Percentiles rank a stretch among this genome's conserved stretches.
phyloP scores from a whole-genome alignment of 2,888 invertebrate genomes.

The Trissolcus brochymenae region DNA sequence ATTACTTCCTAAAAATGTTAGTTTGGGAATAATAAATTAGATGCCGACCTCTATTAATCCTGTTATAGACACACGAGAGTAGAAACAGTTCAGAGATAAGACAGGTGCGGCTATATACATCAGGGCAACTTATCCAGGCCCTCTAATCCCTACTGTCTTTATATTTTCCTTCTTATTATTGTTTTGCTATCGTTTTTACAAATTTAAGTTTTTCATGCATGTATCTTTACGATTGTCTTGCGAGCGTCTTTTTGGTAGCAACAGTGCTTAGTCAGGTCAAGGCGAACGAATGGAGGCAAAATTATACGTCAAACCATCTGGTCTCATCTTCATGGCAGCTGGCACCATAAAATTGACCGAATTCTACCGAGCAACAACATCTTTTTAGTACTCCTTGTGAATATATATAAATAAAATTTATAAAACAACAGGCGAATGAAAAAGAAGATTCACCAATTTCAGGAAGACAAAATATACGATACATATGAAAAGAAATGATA shows the following conservation, averaged over 20 bases:
- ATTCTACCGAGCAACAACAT: conserved; percentile 27
- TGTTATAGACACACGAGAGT: too few relatives aligned
- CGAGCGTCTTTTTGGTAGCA: too few relatives aligned
- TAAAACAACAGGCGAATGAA: too few relatives aligned
- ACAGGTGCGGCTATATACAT: too few relatives aligned
- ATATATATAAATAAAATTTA: neutral
- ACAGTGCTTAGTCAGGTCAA: neutral
- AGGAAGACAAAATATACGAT: too few relatives aligned
- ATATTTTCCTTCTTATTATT: conserved; percentile 40
- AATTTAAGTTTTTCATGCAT: neutral
- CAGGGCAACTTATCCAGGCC: too few relatives aligned
- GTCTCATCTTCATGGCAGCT: conserved; percentile 53
- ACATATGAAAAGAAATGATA: too few relatives aligned
- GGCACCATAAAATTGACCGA: conserved; percentile 36
- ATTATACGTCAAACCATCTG: conserved; percentile 51
- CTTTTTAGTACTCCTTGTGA: conserved; percentile 8
- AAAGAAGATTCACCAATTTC: too few relatives aligned
- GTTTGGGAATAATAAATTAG: too few relatives aligned
- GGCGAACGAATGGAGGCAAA: conserved; percentile 49
- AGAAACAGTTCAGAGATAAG: too few relatives aligned
- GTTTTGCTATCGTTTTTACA: neutral
- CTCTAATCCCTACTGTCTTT: too few relatives aligned
- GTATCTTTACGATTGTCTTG: neutral
- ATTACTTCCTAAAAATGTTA: too few relatives aligned
- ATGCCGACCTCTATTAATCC: conserved; percentile 18